Evolutionary conservation across 1,140 invertebrate species (phyloP), one percentile per base, ranked within the genome.

Genomic region (Ptiloglossa arizonensis): DNA sequence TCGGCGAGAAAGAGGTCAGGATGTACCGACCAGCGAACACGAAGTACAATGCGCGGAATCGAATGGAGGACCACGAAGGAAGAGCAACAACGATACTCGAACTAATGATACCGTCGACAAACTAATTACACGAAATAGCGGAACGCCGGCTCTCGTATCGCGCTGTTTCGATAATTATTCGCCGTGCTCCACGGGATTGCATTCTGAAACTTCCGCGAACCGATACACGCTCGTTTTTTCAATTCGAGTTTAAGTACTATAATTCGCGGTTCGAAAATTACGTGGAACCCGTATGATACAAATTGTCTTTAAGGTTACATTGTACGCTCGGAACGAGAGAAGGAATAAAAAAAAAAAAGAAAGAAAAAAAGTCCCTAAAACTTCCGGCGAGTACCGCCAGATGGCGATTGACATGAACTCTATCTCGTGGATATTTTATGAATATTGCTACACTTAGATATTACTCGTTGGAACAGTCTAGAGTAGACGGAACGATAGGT

Each of bases 31-130:
- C 64, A 79, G 71, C 75, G 64, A 70, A 35, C 54, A 67, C 35
- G 75, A 54, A 76, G 59, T 50, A 70, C 80, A 71, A 79, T 67
- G 81, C 24, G 56, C 67, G 63, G 24, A 72, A 79, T 59, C 82
- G 82, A 59, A 73, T 57, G 75, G 35, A 69, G 74, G 50, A 67
- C 81, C 81, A 82, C 80, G 80, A 83, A 83, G 76, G 80, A 83
- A 82, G 64, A 71, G 67, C 24, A 50, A 56, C 75, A 76, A 56
- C 66, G 69, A 70, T 78, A 82, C 81, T 74, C 70, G 80, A 83
- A 82, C 82, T 82, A 83, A 83, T 82, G 81, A 83, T 70, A 79
- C 68, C 67, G 75, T 63, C 67, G 68, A 70, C 75, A 56, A 77
- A 63, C 75, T 63, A 70, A 77, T 63, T 70, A 46, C 56, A 70